phyloP scores from a whole-genome alignment of 1,140 invertebrate species.

The Pseudomyrmex concolor region DNA sequence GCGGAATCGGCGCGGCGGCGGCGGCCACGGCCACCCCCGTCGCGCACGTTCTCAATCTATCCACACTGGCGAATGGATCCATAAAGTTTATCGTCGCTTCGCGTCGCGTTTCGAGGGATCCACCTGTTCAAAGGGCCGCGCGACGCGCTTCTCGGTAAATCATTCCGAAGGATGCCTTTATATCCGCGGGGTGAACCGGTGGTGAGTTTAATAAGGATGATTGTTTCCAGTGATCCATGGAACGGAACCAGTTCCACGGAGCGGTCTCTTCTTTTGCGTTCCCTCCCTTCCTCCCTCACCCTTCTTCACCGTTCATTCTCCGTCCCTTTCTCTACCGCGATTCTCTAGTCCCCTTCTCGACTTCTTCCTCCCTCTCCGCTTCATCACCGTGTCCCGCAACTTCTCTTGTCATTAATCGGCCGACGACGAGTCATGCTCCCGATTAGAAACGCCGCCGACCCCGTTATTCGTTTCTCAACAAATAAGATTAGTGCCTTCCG shows the following conservation, averaged over 20 bases:
- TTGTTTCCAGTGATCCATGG: conserved; percentile 78
- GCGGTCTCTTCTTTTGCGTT: conserved; percentile 35
- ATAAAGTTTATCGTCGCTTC: conserved; percentile 62
- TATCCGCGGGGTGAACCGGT: conserved; percentile 70
- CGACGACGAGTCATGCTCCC: conserved; percentile 72
- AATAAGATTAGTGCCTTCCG: conserved; percentile 67
- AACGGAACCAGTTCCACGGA: conserved; percentile 74
- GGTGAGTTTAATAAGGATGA: conserved; percentile 78
- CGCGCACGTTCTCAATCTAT: conserved; percentile 53
- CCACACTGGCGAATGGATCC: conserved; percentile 18
- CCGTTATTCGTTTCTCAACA: conserved; percentile 70
- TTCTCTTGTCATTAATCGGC: conserved; percentile 74
- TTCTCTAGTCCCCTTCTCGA: neutral
- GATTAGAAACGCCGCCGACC: conserved; percentile 71
- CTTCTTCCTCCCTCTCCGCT: conserved; percentile 9
- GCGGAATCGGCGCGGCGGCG: conserved; percentile 45
- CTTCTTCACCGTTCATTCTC: neutral
- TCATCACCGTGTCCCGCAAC: conserved; percentile 57
- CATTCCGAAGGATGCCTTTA: conserved; percentile 74
- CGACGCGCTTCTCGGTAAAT: conserved; percentile 74
- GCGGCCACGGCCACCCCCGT: conserved; percentile 45
- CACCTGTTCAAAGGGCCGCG: conserved; percentile 68
- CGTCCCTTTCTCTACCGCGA: neutral
- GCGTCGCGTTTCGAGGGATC: conserved; percentile 50
- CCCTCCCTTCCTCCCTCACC: conserved; percentile 2